Conservation (phyloP, 2,797 vertebrate species). For the Enoplosus armatus region DNA sequence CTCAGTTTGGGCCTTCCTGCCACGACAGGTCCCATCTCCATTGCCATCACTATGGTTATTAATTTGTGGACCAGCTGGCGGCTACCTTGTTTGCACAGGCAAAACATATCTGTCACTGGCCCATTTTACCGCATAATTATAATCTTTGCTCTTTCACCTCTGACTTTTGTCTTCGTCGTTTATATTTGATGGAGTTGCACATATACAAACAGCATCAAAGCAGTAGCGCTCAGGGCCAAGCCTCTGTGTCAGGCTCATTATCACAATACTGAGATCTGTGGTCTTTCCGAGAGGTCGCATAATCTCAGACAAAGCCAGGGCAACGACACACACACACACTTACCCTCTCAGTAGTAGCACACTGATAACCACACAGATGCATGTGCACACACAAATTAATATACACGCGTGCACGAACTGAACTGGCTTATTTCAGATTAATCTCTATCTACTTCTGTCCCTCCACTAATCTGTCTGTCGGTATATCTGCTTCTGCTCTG, state of each 20-base stretch:
- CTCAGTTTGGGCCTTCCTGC: not conserved
- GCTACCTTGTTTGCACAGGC: not conserved
- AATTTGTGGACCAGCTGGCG: not conserved
- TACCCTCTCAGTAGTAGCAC: not conserved
- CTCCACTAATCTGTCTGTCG: constrained; percentile 56
- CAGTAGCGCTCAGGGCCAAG: not conserved
- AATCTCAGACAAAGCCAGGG: constrained; percentile 44
- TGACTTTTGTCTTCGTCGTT: not conserved
- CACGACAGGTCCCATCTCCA: not conserved
- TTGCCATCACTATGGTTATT: not conserved
- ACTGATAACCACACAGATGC: constrained; percentile 18
- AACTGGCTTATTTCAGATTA: constrained; percentile 71
- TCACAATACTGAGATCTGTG: constrained; percentile 30
- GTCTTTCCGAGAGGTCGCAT: constrained; percentile 42
- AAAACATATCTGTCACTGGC: constrained; percentile 7
- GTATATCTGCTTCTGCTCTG: constrained; percentile 34
- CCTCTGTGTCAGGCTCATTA: constrained; percentile 28
- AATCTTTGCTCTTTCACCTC: not conserved
- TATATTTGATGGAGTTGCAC: not conserved
- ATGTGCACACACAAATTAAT: constrained; percentile 32
- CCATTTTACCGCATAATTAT: not conserved
- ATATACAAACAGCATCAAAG: not conserved
- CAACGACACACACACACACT: constrained; percentile 20
- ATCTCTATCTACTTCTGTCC: constrained; percentile 51
- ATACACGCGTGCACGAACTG: not conserved